A percentile compares a stretch with the other conserved stretches of the same genome.
phyloP scores from a whole-genome alignment of 92 coral and sea anemone genomes.

The Porites rus region DNA sequence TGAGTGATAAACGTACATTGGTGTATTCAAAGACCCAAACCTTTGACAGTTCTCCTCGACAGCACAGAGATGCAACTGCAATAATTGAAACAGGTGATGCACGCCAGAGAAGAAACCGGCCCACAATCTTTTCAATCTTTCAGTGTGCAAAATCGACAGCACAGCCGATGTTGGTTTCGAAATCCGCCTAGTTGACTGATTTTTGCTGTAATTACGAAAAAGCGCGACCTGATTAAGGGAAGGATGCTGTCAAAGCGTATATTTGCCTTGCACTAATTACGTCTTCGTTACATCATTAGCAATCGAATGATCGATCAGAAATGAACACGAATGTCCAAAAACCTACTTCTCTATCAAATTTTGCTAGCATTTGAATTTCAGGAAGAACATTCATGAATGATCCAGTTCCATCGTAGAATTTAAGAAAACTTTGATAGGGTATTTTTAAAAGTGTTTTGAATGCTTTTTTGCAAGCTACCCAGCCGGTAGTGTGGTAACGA shows the following conservation, averaged over 20 bases:
- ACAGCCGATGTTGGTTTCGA: neutral
- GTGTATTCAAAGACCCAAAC: neutral
- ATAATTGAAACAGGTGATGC: no score
- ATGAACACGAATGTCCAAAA: slow-evolving; percentile 2
- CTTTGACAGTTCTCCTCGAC: neutral
- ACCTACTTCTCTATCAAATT: neutral
- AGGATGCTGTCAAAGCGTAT: slow-evolving; percentile 18
- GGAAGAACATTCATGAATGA: neutral
- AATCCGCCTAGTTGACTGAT: neutral
- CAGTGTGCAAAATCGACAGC: neutral
- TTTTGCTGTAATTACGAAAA: slow-evolving; percentile 17
- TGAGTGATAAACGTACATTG: neutral
- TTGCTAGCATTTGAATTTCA: neutral
- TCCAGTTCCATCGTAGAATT: neutral
- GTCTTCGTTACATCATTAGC: slow-evolving; percentile 30
- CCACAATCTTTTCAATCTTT: no score
- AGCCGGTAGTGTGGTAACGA: neutral
- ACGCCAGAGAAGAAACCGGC: no score
- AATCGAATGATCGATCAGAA: slow-evolving; percentile 32
- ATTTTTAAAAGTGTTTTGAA: neutral
- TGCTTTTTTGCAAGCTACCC: neutral
- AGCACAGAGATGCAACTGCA: no score
- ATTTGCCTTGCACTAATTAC: slow-evolving; percentile 44
- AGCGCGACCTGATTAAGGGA: slow-evolving; percentile 20
- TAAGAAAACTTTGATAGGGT: neutral